Evolutionary conservation across 2,888 invertebrate species (phyloP), one percentile per base, ranked within the genome.

Genomic region (Caenorhabditis becei): DNA sequence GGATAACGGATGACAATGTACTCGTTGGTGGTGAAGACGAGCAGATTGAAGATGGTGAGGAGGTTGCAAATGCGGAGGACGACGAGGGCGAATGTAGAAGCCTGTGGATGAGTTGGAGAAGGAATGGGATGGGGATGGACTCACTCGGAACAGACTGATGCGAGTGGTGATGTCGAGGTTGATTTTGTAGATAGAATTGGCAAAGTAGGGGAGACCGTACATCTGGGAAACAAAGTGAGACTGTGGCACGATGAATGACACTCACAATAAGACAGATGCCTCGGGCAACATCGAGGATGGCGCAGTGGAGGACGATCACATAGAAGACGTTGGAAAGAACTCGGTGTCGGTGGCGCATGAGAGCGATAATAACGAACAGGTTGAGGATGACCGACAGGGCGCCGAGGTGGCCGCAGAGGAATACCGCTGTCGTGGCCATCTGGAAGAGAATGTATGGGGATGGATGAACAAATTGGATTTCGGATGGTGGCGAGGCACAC

Each of bases 21-120:
- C 67, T 91, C 91, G 72, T 91, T 91, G 8, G 88, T 86, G 0
- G 91, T 91, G 83, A 91, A 91, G 3, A 91, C 88, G 23, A 91
- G 83, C 54, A 91, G 80, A 72, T 91, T 91, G 85, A 91, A 89
- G 37, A 91, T 91, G 14, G 91, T 91, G 47, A 91, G 74, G 56
- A 91, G 70, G 70, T 91, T 91, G 77, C 89, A 89, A 32, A 87
- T 86, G n/a, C 89, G 86, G 26, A 91, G 83, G 18, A 90, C 75
- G 26, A 90, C 84, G 44, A 91, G 75, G 18, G 87, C 86, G 65
- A 87, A 87, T 56, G 87, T 86, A 53, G 88, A 88, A 2, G 87
- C 85, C 90, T 89, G 79, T 35, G 86, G 79, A 10, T 3, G 18
- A n/a, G 41, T 14, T 41, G 41, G 41, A 41, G 2, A 14, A 16